phyloP scores from a whole-genome alignment of 2,888 invertebrate genomes.

The Brassicogethes aeneus region DNA sequence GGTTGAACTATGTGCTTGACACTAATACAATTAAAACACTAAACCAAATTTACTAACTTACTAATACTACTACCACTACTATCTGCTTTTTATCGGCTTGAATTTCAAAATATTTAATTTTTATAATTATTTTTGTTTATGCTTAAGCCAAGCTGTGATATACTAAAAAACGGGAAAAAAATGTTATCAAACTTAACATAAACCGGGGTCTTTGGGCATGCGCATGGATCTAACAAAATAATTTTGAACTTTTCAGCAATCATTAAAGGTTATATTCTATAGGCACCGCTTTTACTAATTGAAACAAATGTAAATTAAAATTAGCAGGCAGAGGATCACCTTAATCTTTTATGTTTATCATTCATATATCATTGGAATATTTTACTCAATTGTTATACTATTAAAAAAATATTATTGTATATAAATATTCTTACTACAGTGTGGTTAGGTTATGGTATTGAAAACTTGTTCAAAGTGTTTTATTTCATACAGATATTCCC shows the following conservation, averaged over 20 bases:
- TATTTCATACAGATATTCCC: constrained; percentile 30
- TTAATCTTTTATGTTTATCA: constrained; percentile 11
- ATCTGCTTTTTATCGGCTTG: too few relatives aligned
- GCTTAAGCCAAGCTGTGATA: too few relatives aligned
- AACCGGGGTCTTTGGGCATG: too few relatives aligned
- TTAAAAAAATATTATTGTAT: constrained; percentile 2
- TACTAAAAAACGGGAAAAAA: too few relatives aligned
- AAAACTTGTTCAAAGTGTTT: too few relatives aligned
- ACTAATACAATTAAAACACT: constrained; percentile 8
- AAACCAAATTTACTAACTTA: constrained; percentile 7
- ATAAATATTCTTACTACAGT: constrained; percentile 28
- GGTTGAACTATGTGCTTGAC: constrained; percentile 36
- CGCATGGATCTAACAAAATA: constrained; percentile 7
- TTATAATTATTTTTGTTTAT: too few relatives aligned
- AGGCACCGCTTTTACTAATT: not conserved
- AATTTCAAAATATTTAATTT: too few relatives aligned
- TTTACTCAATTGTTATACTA: not conserved
- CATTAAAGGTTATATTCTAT: not conserved
- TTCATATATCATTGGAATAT: constrained; percentile 18
- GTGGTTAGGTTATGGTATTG: constrained; percentile 26
- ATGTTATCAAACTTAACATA: too few relatives aligned
- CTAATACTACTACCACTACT: too few relatives aligned
- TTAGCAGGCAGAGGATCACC: not conserved
- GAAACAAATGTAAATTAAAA: not conserved
- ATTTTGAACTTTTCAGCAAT: not conserved